Percentiles rank a stretch among this genome's conserved stretches.
Conservation (phyloP, 37 sponge, comb jelly and placozoan species). For the Agelas oroides region DNA sequence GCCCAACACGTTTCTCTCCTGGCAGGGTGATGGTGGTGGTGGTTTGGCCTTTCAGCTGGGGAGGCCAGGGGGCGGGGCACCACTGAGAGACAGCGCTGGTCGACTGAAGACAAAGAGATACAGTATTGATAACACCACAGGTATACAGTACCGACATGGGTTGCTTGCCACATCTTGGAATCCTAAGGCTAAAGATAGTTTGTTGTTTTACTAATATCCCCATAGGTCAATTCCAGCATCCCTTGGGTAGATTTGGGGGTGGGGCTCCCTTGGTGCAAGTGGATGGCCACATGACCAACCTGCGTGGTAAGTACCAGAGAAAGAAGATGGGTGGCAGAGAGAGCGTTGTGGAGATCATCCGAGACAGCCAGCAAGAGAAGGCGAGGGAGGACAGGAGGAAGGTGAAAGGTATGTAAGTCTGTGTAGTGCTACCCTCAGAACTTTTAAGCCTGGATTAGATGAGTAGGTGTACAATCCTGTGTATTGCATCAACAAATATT, state of each 20-base stretch:
- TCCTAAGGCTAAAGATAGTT: no score
- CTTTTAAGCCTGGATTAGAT: no score
- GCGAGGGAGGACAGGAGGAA: constrained; percentile 4
- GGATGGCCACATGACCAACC: constrained; percentile 6
- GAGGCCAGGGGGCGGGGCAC: constrained; percentile 16
- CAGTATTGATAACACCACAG: no score
- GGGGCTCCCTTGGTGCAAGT: constrained; percentile 50
- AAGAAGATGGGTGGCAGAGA: not conserved
- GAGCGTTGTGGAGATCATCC: not conserved
- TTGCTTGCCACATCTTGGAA: not conserved
- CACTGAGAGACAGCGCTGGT: constrained; percentile 13
- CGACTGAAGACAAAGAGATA: no score
- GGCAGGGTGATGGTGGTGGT: no score
- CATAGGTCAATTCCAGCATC: no score
- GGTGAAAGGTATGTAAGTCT: no score
- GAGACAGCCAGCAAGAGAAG: not conserved
- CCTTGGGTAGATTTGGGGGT: constrained; percentile 68
- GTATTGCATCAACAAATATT: no score
- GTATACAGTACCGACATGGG: not conserved
- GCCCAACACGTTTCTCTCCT: no score
- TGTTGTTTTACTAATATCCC: no score
- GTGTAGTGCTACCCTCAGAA: no score
- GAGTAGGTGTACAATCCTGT: no score
- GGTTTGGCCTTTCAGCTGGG: constrained; percentile 5
- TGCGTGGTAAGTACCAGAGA: constrained; percentile 1